These are phyloP conservation scores for Novumbra hubbsi DNA, from an alignment of 2,797 vertebrate species.

Conservation along the genomic window DNA sequence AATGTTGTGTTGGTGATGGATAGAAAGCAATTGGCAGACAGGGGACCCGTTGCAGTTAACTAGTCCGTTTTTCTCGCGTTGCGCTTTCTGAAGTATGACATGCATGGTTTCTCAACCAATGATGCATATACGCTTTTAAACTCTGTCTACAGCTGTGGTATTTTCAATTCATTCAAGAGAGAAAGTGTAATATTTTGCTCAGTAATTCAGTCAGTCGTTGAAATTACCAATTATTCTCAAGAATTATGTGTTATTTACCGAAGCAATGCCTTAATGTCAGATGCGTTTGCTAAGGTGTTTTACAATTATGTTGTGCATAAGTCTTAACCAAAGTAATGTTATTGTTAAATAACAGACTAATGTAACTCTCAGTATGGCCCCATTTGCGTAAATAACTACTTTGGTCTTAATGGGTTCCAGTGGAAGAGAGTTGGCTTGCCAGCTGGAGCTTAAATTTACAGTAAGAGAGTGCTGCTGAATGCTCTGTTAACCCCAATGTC, in stretches of 20 bases:
- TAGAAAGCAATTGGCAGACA: not conserved
- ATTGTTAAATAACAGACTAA: no score
- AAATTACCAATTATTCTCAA: no score
- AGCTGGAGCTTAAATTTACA: constrained; percentile 1
- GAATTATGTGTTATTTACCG: no score
- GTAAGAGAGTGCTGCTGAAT: not conserved
- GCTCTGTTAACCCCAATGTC: no score
- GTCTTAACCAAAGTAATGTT: no score
- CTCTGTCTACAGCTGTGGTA: constrained; percentile 36
- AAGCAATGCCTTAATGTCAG: no score
- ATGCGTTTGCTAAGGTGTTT: no score
- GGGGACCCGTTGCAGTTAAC: constrained; percentile 6
- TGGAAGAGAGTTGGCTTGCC: not conserved
- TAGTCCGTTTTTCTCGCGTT: not conserved
- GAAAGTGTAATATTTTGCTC: not conserved
- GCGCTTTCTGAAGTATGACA: constrained; percentile 34
- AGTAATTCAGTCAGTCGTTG: no score
- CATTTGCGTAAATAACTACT: not conserved
- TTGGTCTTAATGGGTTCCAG: constrained; percentile 5
- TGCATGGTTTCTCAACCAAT: constrained; percentile 48
- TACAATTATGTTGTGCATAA: no score
- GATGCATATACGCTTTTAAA: constrained; percentile 18
- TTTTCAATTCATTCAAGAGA: constrained; percentile 21
- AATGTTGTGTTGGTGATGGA: not conserved
- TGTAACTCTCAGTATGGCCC: no score